These are phyloP conservation scores for Hippoglossus stenolepis DNA, from an alignment of 2,113 vertebrate species.

Conservation along the genomic window DNA sequence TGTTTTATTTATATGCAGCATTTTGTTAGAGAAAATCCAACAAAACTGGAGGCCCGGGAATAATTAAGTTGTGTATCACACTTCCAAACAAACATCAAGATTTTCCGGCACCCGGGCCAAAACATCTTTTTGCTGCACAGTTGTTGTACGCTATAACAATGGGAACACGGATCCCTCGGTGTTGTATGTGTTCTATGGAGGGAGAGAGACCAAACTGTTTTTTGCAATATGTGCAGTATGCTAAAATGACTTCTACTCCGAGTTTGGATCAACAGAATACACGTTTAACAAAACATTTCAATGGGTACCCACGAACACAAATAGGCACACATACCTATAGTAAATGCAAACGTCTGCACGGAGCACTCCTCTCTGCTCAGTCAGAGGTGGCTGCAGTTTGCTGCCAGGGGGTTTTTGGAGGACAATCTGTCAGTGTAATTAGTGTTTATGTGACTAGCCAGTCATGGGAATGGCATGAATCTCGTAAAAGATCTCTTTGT, in stretches of 20 bases:
- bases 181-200: constrained; percentile 49
- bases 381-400: constrained; percentile 41
- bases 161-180: constrained; percentile 37
- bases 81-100: constrained; percentile 66
- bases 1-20: constrained; percentile 23
- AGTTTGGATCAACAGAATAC: background rate
- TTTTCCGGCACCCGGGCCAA: constrained; percentile 69
- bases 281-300: background rate
- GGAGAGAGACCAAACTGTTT: constrained; percentile 4
- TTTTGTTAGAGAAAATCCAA: constrained; percentile 44
- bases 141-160: constrained; percentile 50
- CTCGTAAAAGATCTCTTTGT: constrained; percentile 60
- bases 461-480: constrained; percentile 64
- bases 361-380: constrained; percentile 15
- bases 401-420: constrained; percentile 41
- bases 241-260: background rate
- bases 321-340: background rate
- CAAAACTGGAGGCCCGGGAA: constrained; percentile 54
- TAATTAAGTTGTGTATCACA: constrained; percentile 60
- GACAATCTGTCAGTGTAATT: constrained; percentile 66
- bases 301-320: constrained; percentile 19
- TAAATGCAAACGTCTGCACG: background rate
- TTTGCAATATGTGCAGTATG: constrained; percentile 43
- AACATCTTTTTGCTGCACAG: constrained; percentile 57
- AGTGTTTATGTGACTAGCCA: constrained; percentile 63